Conservation (phyloP, 2,797 vertebrate species). For the Chelon auratus region DNA sequence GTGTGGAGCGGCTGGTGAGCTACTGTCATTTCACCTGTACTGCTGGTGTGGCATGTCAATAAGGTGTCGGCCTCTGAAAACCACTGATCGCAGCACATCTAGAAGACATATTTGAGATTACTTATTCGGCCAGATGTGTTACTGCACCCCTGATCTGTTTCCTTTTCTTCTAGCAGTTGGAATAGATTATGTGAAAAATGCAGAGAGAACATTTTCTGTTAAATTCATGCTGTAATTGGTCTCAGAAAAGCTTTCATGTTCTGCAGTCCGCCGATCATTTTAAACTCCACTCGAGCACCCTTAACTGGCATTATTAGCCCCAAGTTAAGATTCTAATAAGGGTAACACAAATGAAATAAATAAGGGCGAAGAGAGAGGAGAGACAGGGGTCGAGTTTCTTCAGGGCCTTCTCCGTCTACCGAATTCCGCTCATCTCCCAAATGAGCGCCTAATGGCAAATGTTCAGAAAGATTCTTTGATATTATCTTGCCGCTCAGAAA, state of each 20-base stretch:
- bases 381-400: constrained; percentile 19
- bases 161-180: constrained; percentile 24
- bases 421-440: constrained; percentile 45
- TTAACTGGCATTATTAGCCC: constrained; percentile 45
- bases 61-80: constrained; percentile 34
- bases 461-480: constrained; percentile 55
- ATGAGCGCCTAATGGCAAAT: constrained; percentile 43
- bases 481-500: constrained; percentile 23
- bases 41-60: constrained; percentile 47
- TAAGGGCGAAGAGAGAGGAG: constrained; percentile 15
- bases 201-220: constrained; percentile 32
- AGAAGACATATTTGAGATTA: constrained; percentile 12
- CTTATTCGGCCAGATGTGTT: constrained; percentile 5
- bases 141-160: constrained; percentile 12
- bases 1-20: constrained; percentile 36
- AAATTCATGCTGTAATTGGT: constrained; percentile 45
- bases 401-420: constrained; percentile 32
- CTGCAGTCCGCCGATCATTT: constrained; percentile 29
- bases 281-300: constrained; percentile 38
- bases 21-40: constrained; percentile 50
- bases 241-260: constrained; percentile 52
- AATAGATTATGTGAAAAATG: constrained; percentile 22
- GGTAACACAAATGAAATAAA: constrained; percentile 39
- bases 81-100: constrained; percentile 6
- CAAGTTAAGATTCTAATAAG: constrained; percentile 43